Base-by-base conservation (phyloP, 2,888 invertebrate species). In the Synergus japonicus region DNA sequence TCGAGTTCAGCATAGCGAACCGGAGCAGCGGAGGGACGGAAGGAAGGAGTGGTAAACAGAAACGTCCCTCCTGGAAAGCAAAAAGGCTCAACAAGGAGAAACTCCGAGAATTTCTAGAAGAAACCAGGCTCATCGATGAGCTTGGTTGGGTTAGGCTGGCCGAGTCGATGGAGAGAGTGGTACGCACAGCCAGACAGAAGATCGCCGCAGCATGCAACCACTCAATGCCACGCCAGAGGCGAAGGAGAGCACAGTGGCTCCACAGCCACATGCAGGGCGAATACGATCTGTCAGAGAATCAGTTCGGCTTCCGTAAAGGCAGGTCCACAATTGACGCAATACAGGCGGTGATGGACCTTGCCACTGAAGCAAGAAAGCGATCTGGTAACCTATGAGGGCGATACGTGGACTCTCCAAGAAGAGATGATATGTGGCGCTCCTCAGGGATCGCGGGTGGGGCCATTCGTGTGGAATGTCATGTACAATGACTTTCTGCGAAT, bases 311-410 rank as follows among this genome's bases (percentile, higher is more conserved):
- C 22, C 22, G 22, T 1, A 22, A 22, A 22, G 22, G 22, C 22
- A 22, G 22, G 22, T 22, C 22, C 22, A 22, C 22, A 22, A 22
- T 22, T 22, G 22, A 22, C 22, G 22, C 22, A 22, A 22, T 22
- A 22, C 22, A 22, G 22, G 22, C 22, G 22, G 22, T 22, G 22
- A 22, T 22, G 22, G 22, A 22, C 22, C 22, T 22, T 22, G 22
- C 22, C 0, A 22, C 22, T 81, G 2, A 58, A n/a, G 12, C 0
- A 69, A 18, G 9, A 18, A 29, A 41, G 49, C 15, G 12, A 22
- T 22, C n/a, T 5, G 18, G 65, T 79, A 3, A 15, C 58, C 4
- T 79, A 79, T 41, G 77, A 79, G 13, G 76, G 79, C 18, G 78
- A 78, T 0, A 58, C 76, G 8, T 78, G 69, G 0, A 10, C 15